Base-by-base conservation (phyloP, 2,113 vertebrate species). In the Microtus ochrogaster region DNA sequence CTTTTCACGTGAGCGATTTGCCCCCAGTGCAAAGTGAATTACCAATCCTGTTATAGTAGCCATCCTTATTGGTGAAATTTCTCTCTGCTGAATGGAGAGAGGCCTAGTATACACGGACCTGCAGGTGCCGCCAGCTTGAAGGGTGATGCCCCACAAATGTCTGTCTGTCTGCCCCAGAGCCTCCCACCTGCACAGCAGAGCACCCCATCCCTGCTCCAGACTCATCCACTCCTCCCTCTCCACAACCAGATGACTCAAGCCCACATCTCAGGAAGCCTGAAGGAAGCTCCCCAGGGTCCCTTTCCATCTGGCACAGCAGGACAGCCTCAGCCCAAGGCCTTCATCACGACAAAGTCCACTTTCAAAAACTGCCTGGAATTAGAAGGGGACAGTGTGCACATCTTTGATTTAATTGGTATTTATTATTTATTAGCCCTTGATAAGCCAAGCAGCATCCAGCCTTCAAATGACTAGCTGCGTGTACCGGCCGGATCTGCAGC, bases 321-420 rank as follows among this genome's bases (percentile, higher is more conserved):
- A 65, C 74, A 47, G 39, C 63, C 89, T 96, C 77, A 66, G 52
- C 5, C 39, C 73, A 90, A 65, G 79, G 78, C 92, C 90, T 95
- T 83, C 78, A 84, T 94, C 76, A 89, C 79, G 73, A 95, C 68
- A 63, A 84, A 97, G 74, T 36, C 79, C 66, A 0, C 21, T 89
- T 97, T 97, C 93, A 96, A 96, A 96, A 97, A 96, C 86, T 93
- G 92, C 92, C 94, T 96, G 95, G 96, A 94, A 88, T 97, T 97
- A 19, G 24, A 98, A 19, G 90, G 13, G 58, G 26, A 26, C 52
- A 7, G 72, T 22, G 30, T 14, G 30, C 47, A 89, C 73, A 65
- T 92, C 92, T 97, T 97, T 96, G 96, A 98, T 94, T 98, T 97
- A 98, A 97, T 97, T 97, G 85, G 93, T 93, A 84, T 89, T 97